A percentile compares a stretch with the other conserved stretches of the same genome.
These are phyloP conservation scores for Drosophila mulleri DNA, from an alignment of 2,888 invertebrate species.

Conservation along the genomic window DNA sequence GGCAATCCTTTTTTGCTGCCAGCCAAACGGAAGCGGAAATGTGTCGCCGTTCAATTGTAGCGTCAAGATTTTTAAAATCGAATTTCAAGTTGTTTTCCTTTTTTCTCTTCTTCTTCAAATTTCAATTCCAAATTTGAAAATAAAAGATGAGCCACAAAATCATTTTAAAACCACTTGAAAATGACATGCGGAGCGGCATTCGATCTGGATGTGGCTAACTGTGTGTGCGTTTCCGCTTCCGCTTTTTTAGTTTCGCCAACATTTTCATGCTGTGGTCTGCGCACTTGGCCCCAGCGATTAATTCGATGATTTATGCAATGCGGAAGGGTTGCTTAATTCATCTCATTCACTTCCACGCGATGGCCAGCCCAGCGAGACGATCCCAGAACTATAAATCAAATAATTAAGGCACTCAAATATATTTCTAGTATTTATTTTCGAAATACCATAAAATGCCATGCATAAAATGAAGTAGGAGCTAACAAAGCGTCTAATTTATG, in stretches of 20 bases:
- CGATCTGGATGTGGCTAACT: conserved; percentile 69
- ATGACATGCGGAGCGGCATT: conserved; percentile 37
- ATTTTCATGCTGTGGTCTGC: conserved; percentile 48
- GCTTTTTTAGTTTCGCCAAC: conserved; percentile 29
- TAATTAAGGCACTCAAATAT: neutral
- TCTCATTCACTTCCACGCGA: conserved; percentile 53
- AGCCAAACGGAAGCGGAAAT: conserved; percentile 75
- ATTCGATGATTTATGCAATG: conserved; percentile 81
- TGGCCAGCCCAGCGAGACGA: neutral
- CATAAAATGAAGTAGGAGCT: too few relatives aligned
- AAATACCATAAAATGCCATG: too few relatives aligned
- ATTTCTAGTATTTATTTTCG: neutral
- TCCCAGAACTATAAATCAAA: neutral
- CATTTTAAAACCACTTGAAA: conserved; percentile 76
- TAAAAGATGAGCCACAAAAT: conserved; percentile 53
- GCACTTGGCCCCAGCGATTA: conserved; percentile 76
- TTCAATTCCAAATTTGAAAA: conserved; percentile 28
- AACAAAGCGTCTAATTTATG: too few relatives aligned
- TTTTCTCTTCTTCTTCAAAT: conserved; percentile 15
- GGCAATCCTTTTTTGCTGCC: conserved; percentile 35
- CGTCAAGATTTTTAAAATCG: conserved; percentile 55
- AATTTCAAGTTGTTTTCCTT: conserved; percentile 39
- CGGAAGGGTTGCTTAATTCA: conserved; percentile 83
- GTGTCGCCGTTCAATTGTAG: conserved; percentile 70
- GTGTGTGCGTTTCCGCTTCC: conserved; percentile 78